Evolutionary conservation across 2,113 vertebrate genomes (phyloP).

Genomic region (Pogona vitticeps): DNA sequence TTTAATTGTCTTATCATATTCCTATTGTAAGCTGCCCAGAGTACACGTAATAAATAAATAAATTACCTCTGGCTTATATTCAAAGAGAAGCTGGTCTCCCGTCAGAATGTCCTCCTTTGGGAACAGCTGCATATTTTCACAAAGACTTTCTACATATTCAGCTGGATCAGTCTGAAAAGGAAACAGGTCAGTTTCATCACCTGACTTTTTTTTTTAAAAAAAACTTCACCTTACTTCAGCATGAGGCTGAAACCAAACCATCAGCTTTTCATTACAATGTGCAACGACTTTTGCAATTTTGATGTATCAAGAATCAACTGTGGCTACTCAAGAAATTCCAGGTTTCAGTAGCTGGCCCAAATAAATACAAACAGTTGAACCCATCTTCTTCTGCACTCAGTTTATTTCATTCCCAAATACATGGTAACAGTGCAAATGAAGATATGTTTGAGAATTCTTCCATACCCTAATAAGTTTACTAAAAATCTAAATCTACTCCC

Average conservation of each 20-base stretch:
- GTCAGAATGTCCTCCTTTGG: conserved; percentile 92
- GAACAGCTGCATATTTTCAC: conserved; percentile 97
- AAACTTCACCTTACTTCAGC: too few relatives aligned
- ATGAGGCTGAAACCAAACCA: background rate
- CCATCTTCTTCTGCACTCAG: background rate
- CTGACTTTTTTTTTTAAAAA: background rate
- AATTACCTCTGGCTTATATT: conserved; percentile 87
- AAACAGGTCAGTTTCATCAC: conserved; percentile 36
- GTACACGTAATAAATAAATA: background rate
- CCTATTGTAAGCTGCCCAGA: too few relatives aligned
- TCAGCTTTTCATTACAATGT: background rate
- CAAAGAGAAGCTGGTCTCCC: conserved; percentile 95
- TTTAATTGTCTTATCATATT: too few relatives aligned
- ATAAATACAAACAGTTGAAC: background rate
- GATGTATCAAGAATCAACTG: background rate
- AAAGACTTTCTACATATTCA: conserved; percentile 93
- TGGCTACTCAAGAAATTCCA: background rate
- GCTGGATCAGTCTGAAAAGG: conserved; percentile 90
- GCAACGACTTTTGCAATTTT: background rate
- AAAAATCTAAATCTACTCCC: background rate
- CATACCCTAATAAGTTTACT: background rate
- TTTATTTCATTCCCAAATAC: background rate
- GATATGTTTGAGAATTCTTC: background rate
- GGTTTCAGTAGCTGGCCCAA: background rate
- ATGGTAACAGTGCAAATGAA: background rate